phyloP scores from a whole-genome alignment of 2,113 vertebrate genomes.

The Oenanthe melanoleuca region DNA sequence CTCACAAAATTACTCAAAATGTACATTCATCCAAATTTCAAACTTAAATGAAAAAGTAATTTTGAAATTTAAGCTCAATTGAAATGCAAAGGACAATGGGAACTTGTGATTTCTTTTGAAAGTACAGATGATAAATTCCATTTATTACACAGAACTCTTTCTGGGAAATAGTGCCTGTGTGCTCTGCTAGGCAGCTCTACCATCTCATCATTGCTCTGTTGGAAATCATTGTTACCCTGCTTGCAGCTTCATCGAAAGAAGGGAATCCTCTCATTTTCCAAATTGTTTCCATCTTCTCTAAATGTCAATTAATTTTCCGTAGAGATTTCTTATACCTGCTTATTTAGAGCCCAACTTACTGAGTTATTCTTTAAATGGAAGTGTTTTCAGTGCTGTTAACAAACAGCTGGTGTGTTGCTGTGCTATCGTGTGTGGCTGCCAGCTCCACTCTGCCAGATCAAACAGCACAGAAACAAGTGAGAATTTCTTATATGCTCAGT shows the following conservation, averaged over 20 bases:
- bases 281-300: slow-evolving; percentile 48
- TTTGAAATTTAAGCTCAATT: slow-evolving; percentile 38
- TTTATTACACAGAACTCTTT: slow-evolving; percentile 3
- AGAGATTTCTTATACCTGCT: slow-evolving; percentile 59
- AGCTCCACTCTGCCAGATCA: not conserved
- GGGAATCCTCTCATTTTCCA: slow-evolving; percentile 60
- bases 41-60: slow-evolving; percentile 13
- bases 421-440: not conserved
- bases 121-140: slow-evolving; percentile 31
- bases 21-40: slow-evolving; percentile 8
- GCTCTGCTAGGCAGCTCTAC: slow-evolving; percentile 33
- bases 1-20: slow-evolving; percentile 25
- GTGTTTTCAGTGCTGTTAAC: slow-evolving; percentile 45
- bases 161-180: not conserved
- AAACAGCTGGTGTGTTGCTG: slow-evolving; percentile 9
- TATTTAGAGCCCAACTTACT: slow-evolving; percentile 53
- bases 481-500: not conserved
- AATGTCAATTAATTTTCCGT: slow-evolving; percentile 63
- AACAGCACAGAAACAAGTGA: not conserved
- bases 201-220: slow-evolving; percentile 54
- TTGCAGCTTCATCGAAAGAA: slow-evolving; percentile 31
- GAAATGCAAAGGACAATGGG: slow-evolving; percentile 9
- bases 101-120: slow-evolving; percentile 29
- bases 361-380: slow-evolving; percentile 56
- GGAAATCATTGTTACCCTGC: slow-evolving; percentile 60